Percentiles rank a stretch among this genome's conserved stretches.
These are phyloP conservation scores for Sebastes itinus DNA, from an alignment of 2,797 vertebrate species.

Conservation along the genomic window DNA sequence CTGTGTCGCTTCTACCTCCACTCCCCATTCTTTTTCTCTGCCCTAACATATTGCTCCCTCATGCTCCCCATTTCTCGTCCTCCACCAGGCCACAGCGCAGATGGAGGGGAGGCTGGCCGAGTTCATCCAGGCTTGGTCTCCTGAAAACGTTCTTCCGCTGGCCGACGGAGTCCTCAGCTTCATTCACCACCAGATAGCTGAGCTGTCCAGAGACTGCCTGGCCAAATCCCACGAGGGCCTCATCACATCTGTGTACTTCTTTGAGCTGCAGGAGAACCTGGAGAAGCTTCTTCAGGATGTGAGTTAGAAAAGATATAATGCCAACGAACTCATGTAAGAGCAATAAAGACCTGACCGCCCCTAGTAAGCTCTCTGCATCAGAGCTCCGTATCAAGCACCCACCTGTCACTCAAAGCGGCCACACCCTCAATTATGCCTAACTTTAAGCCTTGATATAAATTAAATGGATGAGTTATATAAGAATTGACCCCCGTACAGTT, in stretches of 20 bases:
- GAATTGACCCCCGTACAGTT: too few species aligned
- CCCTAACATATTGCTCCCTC: not conserved
- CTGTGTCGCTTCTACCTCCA: not conserved
- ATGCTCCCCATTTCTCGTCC: not conserved
- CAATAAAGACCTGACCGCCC: not conserved
- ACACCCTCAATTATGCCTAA: too few species aligned
- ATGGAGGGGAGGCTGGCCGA: slow-evolving; percentile 91
- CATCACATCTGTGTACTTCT: slow-evolving; percentile 93
- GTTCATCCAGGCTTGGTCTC: slow-evolving; percentile 86
- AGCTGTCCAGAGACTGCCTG: slow-evolving; percentile 92
- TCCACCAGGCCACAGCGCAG: slow-evolving; percentile 88
- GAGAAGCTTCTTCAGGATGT: slow-evolving; percentile 92
- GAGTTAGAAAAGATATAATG: slow-evolving; percentile 58
- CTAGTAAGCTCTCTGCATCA: too few species aligned
- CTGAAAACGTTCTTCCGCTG: slow-evolving; percentile 88
- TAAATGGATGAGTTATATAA: too few species aligned
- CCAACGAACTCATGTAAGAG: not conserved
- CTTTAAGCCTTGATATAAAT: too few species aligned
- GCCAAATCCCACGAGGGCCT: slow-evolving; percentile 89
- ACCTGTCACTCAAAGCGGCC: too few species aligned
- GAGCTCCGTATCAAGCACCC: too few species aligned
- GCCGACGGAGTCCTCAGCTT: slow-evolving; percentile 93
- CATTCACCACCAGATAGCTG: slow-evolving; percentile 94
- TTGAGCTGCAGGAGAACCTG: slow-evolving; percentile 93
- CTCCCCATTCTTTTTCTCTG: not conserved